Evolutionary conservation across 2,797 vertebrate genomes (phyloP).

Genomic region (Dendrocincla tyrannina): DNA sequence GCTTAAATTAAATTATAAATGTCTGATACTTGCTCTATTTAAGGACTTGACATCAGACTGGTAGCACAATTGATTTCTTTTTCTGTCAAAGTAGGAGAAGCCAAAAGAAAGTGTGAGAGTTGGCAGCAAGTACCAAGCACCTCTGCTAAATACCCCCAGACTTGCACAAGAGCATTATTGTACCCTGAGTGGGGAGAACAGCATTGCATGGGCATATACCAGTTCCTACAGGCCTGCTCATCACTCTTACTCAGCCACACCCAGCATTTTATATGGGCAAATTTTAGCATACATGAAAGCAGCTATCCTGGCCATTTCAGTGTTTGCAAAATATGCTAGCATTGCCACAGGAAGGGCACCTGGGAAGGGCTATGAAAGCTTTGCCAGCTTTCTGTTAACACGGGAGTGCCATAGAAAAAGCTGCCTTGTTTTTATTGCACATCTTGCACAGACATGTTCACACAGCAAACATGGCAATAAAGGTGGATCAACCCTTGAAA

Average conservation of each 20-base stretch:
- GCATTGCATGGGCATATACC: background rate
- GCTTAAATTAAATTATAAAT: background rate
- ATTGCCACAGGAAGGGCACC: background rate
- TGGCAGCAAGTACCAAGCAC: background rate
- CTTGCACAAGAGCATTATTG: background rate
- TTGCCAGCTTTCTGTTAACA: constrained; percentile 17
- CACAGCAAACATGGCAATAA: background rate
- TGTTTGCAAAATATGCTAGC: background rate
- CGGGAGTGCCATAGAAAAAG: background rate
- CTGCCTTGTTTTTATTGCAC: background rate
- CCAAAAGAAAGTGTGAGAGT: background rate
- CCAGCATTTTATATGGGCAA: background rate
- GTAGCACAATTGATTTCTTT: background rate
- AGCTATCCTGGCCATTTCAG: background rate
- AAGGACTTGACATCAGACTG: background rate
- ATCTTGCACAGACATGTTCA: background rate
- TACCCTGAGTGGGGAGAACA: background rate
- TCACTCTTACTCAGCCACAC: background rate
- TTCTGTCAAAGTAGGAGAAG: background rate
- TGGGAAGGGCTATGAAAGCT: background rate
- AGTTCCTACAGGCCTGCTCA: background rate
- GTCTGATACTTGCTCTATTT: background rate
- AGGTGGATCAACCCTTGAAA: background rate
- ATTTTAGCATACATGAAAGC: background rate
- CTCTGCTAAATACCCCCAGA: background rate